Evolutionary conservation across 2,797 vertebrate genomes (phyloP).

Genomic region (Ciconia nigra): DNA sequence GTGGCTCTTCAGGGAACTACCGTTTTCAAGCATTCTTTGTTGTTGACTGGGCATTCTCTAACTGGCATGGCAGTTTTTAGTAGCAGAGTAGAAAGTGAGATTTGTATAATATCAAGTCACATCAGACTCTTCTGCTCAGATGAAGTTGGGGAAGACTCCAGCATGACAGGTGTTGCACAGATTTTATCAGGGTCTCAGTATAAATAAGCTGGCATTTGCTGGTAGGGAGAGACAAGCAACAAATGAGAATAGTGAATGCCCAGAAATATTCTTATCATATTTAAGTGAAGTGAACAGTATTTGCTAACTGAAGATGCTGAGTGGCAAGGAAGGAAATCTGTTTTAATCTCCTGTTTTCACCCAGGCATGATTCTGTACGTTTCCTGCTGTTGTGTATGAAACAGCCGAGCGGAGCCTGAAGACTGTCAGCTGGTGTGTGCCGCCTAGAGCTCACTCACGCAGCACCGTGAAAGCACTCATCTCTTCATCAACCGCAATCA

Average conservation of each 20-base stretch:
- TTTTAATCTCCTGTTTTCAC: not conserved
- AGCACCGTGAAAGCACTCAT: not conserved
- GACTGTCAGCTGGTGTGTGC: not conserved
- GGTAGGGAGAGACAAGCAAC: not conserved
- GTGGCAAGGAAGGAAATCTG: not conserved
- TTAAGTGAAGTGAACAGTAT: not conserved
- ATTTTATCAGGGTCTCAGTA: not conserved
- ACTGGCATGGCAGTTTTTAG: accelerated
- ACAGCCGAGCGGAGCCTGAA: not conserved
- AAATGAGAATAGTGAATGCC: not conserved
- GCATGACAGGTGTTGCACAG: not conserved
- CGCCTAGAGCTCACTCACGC: accelerated
- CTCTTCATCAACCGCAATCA: accelerated
- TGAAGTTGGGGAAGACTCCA: not conserved
- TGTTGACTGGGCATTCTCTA: not conserved
- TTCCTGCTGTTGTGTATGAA: not conserved
- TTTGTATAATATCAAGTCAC: not conserved
- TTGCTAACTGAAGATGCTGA: not conserved
- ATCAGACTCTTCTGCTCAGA: not conserved
- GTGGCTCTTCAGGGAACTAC: not conserved
- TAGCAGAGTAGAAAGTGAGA: not conserved
- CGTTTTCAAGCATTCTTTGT: not conserved
- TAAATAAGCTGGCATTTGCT: not conserved
- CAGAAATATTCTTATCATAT: not conserved
- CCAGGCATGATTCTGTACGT: accelerated